Evolutionary conservation across 2,113 vertebrate species (phyloP), one percentile per base, ranked within the genome.

Genomic region (Chiloscyllium plagiosum): DNA sequence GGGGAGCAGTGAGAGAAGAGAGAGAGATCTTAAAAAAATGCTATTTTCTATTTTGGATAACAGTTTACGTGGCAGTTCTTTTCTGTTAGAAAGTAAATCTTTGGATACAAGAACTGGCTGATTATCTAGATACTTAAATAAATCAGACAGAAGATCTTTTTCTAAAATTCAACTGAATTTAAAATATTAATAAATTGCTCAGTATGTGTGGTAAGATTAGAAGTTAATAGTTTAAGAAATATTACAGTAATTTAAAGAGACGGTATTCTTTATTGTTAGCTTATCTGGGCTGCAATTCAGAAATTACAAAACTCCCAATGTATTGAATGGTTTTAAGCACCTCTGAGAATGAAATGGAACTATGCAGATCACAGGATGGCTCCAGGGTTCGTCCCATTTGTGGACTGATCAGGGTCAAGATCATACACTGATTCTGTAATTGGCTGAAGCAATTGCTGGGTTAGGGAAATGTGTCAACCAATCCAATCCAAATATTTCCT

Each of bases 1-100:
- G 61, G 24, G 92, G 37, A 47, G 42, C 42, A 47, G 37, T 6
- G 92, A 37, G 12, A 42, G 66, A 22, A 61, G 42, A 61, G 68
- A 37, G 15, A 94, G 65, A 24, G 26, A 94, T 68, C 65, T 50
- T 72, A 15, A 93, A 93, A n/a, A 93, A 93, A 37, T 93, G 89
- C 89, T 37, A 93, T 93, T 93, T 93, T 93, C 89, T 93, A 93
- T 93, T 93, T 93, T 93, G 89, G 66, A 93, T 93, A 93, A 93
- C n/a, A 65, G 65, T 95, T 94, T 72, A 95, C 50, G 68, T 70
- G 68, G 42, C 93, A 72, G 19, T 95, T 69, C 61, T 72, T 95
- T 70, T 47, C 42, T 70, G 66, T 50, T 69, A 69, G 17, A 69
- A 69, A 94, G 92, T 68, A 69, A 70, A 24, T 22, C 93, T 70